Base-by-base conservation (phyloP, 2,113 vertebrate genomes). In the Passerina amoena region DNA sequence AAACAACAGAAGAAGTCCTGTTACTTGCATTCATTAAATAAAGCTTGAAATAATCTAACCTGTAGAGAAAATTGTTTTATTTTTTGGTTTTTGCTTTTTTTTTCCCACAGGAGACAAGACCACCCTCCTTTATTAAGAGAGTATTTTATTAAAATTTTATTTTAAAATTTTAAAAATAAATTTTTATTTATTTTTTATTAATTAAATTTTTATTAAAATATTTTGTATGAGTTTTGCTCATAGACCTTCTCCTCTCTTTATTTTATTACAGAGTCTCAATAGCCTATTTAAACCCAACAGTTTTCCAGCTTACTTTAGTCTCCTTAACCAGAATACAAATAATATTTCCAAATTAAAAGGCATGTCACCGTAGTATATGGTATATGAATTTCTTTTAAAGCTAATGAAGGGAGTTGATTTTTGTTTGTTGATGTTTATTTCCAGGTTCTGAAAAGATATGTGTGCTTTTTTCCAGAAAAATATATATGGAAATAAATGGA, bases 1-100 rank as follows among this genome's bases (percentile, higher is more conserved):
- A 80, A 44, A 21, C 31, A 72, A 25, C 9, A 70, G 18, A 38
- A 48, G 24, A 80, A 25, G 0, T 11, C 5, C 2, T 79, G 3
- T 37, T 82, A 50, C 40, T 10, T 38, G 4, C 12, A 14, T 2
- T 44, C 8, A 50, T 82, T 70, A 57, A 44, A 65, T 30, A 70
- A 66, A 90, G 2, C 12, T 44, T 79, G 12, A 61, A 86, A 38
- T 3, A 19, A 10, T 25, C 4, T 47, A 9, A 57, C 8, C 5
- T 42, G 9, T 47, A 30, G 20, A 77, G 5, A 89, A 68, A 31
- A 35, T 17, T 4, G 0, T 1, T 18, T 42, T 11, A 1, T 37
- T 5, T 21, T 7, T 22, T 16, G 0, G 1, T 17, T 42, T 9
- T 2, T 37, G 4, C 24, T 4, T 21, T 5, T 18, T 14, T 53